phyloP scores from a whole-genome alignment of 2,888 invertebrate genomes.

The Drosophila bunnanda region DNA sequence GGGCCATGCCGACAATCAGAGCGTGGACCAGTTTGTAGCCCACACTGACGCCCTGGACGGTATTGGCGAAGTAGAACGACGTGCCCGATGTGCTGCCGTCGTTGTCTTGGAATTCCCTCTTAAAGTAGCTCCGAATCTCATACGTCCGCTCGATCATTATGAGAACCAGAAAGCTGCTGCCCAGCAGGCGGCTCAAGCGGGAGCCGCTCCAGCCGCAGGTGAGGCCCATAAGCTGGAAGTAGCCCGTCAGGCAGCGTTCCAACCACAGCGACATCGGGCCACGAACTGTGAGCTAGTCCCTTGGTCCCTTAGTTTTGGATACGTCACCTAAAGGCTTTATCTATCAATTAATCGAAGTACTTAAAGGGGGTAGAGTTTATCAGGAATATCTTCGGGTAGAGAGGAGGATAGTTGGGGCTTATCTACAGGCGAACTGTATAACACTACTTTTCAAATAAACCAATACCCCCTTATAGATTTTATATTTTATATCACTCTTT shows the following conservation, averaged over 20 bases:
- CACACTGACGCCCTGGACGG: slow-evolving; percentile 42
- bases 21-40: slow-evolving; percentile 54
- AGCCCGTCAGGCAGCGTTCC: slow-evolving; percentile 46
- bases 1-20: slow-evolving; percentile 44
- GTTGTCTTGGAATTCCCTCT: background rate
- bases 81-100: background rate
- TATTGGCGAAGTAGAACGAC: slow-evolving; percentile 14
- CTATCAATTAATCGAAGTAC: slow-evolving; percentile 57
- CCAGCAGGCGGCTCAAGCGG: slow-evolving; percentile 27
- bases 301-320: too few relatives aligned
- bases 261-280: slow-evolving; percentile 28
- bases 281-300: background rate
- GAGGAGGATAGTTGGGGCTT: background rate
- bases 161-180: slow-evolving; percentile 43
- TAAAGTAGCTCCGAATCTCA: slow-evolving; percentile 28
- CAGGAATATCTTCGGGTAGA: background rate
- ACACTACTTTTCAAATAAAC: too few relatives aligned
- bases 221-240: slow-evolving; percentile 64
- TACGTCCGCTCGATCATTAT: slow-evolving; percentile 32
- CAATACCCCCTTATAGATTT: too few relatives aligned
- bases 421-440: too few relatives aligned
- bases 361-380: background rate
- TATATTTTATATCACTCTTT: too few relatives aligned
- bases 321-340: background rate
- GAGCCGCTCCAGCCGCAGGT: slow-evolving; percentile 46